Percentiles rank a stretch among this genome's conserved stretches.
Evolutionary conservation across 2,797 vertebrate species (phyloP).

Genomic region (Coccyzus lansbergi): DNA sequence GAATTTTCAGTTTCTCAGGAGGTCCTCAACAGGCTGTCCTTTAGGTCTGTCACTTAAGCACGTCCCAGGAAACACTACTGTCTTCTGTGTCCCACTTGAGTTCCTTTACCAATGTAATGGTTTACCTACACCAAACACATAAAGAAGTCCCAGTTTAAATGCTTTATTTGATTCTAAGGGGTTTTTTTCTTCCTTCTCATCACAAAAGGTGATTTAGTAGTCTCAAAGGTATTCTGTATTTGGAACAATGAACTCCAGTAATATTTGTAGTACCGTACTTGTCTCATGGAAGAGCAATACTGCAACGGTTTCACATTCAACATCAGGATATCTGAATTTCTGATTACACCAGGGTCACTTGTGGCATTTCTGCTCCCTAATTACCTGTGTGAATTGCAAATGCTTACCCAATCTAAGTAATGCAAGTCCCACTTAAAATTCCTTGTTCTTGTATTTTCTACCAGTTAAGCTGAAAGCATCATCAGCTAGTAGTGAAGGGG

Average conservation of each 20-base stretch:
- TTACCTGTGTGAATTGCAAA: neutral
- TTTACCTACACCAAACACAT: neutral
- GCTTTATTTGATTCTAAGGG: neutral
- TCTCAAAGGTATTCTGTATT: neutral
- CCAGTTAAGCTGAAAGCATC: neutral
- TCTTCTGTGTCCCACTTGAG: neutral
- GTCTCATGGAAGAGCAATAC: neutral
- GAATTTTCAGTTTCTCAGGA: neutral
- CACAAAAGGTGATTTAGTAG: neutral
- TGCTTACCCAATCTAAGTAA: neutral
- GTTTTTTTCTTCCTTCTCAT: neutral
- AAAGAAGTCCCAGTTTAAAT: neutral
- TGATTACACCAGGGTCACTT: constrained; percentile 16
- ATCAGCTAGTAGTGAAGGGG: neutral
- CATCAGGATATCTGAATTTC: neutral
- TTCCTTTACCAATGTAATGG: neutral
- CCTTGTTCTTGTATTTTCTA: neutral
- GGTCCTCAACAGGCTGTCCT: neutral
- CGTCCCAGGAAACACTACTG: neutral
- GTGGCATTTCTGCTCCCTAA: neutral
- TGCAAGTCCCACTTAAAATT: neutral
- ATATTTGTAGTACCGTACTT: neutral
- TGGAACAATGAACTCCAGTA: neutral
- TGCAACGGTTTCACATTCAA: neutral
- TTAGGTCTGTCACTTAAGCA: neutral